phyloP scores from a whole-genome alignment of 1,140 invertebrate species.

The Pararge aegeria region DNA sequence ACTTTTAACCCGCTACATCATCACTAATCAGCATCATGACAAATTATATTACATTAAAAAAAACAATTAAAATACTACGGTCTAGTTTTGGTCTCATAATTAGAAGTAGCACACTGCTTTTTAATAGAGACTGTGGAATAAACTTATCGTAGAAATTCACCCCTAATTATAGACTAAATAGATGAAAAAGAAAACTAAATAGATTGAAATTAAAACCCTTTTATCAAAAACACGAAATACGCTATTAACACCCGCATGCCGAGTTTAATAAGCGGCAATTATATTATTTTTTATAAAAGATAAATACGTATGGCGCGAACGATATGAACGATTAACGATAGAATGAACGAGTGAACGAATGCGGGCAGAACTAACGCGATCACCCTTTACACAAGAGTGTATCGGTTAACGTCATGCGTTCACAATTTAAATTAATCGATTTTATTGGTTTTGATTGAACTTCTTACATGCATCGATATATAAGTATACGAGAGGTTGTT shows the following conservation, averaged over 20 bases:
- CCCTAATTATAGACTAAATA: neutral
- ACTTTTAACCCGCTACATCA: too few species aligned
- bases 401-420: constrained; percentile 40
- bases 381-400: constrained; percentile 55
- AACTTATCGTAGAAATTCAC: too few species aligned
- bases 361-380: constrained; percentile 61
- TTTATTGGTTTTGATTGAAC: constrained; percentile 30
- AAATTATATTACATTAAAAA: too few species aligned
- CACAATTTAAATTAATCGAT: constrained; percentile 26
- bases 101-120: too few species aligned
- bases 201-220: constrained; percentile 24
- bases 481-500: too few species aligned
- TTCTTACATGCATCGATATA: neutral
- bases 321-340: neutral
- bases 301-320: constrained; percentile 41
- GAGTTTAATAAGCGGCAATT: constrained; percentile 64
- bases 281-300: constrained; percentile 66
- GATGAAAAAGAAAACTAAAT: neutral
- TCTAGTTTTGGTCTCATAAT: too few species aligned
- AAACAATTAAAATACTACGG: too few species aligned
- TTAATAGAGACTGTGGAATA: too few species aligned
- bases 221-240: constrained; percentile 27
- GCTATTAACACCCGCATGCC: constrained; percentile 60
- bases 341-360: constrained; percentile 35
- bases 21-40: too few species aligned